Evolutionary conservation across 2,888 invertebrate species (phyloP).

Genomic region (Esperia sulphurella): DNA sequence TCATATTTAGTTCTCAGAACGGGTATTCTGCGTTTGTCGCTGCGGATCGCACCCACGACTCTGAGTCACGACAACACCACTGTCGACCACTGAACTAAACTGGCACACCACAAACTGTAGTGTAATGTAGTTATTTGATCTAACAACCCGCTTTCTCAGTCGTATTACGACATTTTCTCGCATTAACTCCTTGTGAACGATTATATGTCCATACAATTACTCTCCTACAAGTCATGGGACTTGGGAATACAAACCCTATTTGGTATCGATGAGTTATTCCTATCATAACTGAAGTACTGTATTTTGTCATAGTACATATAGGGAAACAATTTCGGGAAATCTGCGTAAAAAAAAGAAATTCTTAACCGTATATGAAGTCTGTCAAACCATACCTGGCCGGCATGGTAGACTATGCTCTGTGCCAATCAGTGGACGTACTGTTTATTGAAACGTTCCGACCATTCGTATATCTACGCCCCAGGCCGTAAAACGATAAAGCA

Average conservation of each 20-base stretch:
- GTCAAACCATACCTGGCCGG: too few relatives aligned
- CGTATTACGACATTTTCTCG: slow-evolving; percentile 25
- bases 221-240: too few relatives aligned
- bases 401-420: too few relatives aligned
- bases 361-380: too few relatives aligned
- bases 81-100: slow-evolving; percentile 20
- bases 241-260: too few relatives aligned
- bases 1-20: slow-evolving; percentile 24
- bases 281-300: too few relatives aligned
- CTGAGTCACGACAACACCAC: slow-evolving; percentile 36
- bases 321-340: too few relatives aligned
- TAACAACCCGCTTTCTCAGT: slow-evolving; percentile 34
- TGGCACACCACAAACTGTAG: slow-evolving; percentile 21
- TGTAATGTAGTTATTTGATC: slow-evolving; percentile 20
- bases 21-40: slow-evolving; percentile 19
- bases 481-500: background rate
- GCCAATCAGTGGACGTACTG: too few relatives aligned
- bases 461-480: background rate
- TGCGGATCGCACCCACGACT: slow-evolving; percentile 28
- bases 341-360: too few relatives aligned
- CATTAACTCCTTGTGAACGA: slow-evolving; percentile 2
- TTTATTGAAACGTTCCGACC: background rate
- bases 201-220: too few relatives aligned
- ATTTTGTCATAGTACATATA: too few relatives aligned
- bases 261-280: too few relatives aligned